A percentile compares a stretch with the other conserved stretches of the same genome.
Evolutionary conservation across 1,140 invertebrate genomes (phyloP).

Genomic region (Hycleus phaleratus): DNA sequence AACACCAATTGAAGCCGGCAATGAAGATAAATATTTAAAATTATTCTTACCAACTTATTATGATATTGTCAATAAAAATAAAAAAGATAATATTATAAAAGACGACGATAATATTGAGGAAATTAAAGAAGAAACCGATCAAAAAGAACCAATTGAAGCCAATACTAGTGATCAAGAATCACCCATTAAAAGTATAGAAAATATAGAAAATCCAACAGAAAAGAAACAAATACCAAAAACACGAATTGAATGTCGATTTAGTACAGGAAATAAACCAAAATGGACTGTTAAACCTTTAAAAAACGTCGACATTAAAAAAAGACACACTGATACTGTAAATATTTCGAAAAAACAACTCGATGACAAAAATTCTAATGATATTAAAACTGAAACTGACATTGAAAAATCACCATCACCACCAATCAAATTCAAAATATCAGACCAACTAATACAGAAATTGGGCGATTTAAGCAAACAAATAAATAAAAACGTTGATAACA

Average conservation of each 20-base stretch:
- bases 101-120: not conserved
- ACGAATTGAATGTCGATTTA: no score
- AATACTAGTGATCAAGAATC: not conserved
- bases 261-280: no score
- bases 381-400: not conserved
- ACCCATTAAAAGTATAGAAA: no score
- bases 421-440: slow-evolving; percentile 28
- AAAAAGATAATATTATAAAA: not conserved
- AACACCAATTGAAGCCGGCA: slow-evolving; percentile 59
- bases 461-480: not conserved
- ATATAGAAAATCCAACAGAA: no score
- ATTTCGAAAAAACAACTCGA: not conserved
- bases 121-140: not conserved
- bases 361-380: not conserved
- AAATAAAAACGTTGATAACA: not conserved
- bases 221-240: no score
- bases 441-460: slow-evolving; percentile 28
- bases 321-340: not conserved
- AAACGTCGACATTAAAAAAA: no score
- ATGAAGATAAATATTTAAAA: slow-evolving; percentile 58
- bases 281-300: no score
- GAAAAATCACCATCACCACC: slow-evolving; percentile 7
- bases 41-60: slow-evolving; percentile 57
- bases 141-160: not conserved
- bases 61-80: not conserved